phyloP scores from a whole-genome alignment of 2,888 invertebrate species.

The Calameuta pallipes region DNA sequence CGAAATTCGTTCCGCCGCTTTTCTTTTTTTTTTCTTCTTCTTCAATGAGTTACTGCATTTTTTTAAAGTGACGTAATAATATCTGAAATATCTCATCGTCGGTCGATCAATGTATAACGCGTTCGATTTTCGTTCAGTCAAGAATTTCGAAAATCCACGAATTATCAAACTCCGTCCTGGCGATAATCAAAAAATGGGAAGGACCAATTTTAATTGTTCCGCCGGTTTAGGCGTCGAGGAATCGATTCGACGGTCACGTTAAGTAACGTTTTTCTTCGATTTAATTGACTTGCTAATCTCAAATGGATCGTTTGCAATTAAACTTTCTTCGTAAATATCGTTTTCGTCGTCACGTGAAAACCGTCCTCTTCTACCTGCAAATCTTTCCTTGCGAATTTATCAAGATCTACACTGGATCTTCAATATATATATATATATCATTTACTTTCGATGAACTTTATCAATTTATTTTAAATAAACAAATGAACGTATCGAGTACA shows the following conservation, averaged over 20 bases:
- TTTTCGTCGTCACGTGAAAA: not conserved
- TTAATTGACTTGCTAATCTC: conserved; percentile 24
- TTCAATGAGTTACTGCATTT: not conserved
- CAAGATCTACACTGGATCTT: not conserved
- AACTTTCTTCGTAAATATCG: not conserved
- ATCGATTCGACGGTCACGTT: not conserved
- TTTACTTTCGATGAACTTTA: not conserved
- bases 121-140: not conserved
- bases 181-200: not conserved
- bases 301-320: not conserved
- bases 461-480: not conserved
- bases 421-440: not conserved
- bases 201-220: not conserved
- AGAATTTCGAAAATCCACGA: not conserved
- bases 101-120: not conserved
- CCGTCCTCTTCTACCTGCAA: not conserved
- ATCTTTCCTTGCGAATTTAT: not conserved
- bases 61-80: not conserved
- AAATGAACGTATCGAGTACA: not conserved
- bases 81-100: not conserved
- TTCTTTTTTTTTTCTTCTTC: not conserved
- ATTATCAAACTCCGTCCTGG: not conserved
- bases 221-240: not conserved
- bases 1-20: not conserved
- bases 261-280: conserved; percentile 20